Base-by-base conservation (phyloP, 2,888 invertebrate species). In the Spilosoma lubricipeda region DNA sequence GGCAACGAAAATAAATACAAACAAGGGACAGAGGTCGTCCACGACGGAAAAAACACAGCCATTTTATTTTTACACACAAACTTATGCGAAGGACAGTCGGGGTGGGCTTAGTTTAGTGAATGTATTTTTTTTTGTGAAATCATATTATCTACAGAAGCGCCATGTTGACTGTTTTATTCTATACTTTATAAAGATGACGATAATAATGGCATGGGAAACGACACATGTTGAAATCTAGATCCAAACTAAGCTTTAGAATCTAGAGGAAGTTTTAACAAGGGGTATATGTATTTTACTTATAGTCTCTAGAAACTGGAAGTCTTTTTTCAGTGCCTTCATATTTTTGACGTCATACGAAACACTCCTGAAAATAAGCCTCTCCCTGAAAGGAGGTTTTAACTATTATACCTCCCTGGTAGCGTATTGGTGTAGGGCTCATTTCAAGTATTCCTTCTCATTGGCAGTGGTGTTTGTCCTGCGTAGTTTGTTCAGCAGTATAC, bases 31-130 rank as follows among this genome's bases (percentile, higher is more conserved):
- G 42, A 72, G 66, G 67, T 48, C 74, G 70, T 48, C 15, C 39
- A 27, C 65, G 39, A 73, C 82, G 84, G 86, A 84, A 85, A 85
- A 82, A 84, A 85, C 84, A 85, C 59, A 75, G 77, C 76, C 77
- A 77, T 82, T 84, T 77, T 77, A 77, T 80, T 80, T 85, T 84
- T 75, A 84, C 80, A 82, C 75, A 69, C 75, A 75, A 82, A 85
- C 75, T 85, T 85, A 79, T 83, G 73, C 70, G 76, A 69, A 66
- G 27, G n/a, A 63, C 70, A 65, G 70, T 70, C 65, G 67, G 36
- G 52, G 52, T 56, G 52, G n/a, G n/a, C 9, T 56, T 56, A 56
- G 36, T 56, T 74, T 66, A 48, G 9, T 30, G 67, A 74, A 74
- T 42, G 67, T 48, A 68, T 63, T n/a, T 63, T 45, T 48, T 67